Evolutionary conservation across 2,797 vertebrate genomes (phyloP), one percentile per base, ranked within the genome.

Genomic region (Falco novaeseelandiae): DNA sequence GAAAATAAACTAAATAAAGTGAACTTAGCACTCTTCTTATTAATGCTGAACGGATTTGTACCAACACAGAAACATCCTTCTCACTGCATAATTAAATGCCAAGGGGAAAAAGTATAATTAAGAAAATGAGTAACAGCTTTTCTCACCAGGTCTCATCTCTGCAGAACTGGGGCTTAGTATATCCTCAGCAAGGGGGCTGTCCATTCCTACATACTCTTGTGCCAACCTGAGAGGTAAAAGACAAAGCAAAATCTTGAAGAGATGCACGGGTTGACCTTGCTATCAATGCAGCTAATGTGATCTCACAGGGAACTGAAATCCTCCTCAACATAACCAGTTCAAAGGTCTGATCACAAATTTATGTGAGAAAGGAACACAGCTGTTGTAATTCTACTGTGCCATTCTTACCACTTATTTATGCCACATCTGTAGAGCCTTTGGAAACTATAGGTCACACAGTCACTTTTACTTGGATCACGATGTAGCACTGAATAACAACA

Each of bases 121-220:
- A 71, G 83, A 78, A 92, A 93, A 96, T 44, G 15, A 96, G 27
- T 54, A 92, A 81, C 52, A 38, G 29, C 6, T 92, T 88, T 40
- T 91, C 98, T 98, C 95, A 99, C 99, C 99, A 38, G 98, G 98
- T 97, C 98, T 98, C 98, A 98, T 98, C 54, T 99, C 99, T 76
- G 96, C 44, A 90, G 98, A 97, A 81, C 85, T 90, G 46, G 98
- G 98, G 96, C 97, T 99, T 84, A 97, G 54, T 54, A 98, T 97
- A 96, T 94, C 96, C 76, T 98, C 98, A 91, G 98, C 97, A 94
- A 98, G 97, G 63, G 98, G 89, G 92, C 98, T 93, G 66, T 98
- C 98, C 98, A 99, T 99, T 94, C 98, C 98, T 93, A 98, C 98
- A 99, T 99, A 93, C 95, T 99, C 97, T 96, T 97, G 96, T 49